Evolutionary conservation across 2,113 vertebrate genomes (phyloP).

Genomic region (Rhinogobius similis): DNA sequence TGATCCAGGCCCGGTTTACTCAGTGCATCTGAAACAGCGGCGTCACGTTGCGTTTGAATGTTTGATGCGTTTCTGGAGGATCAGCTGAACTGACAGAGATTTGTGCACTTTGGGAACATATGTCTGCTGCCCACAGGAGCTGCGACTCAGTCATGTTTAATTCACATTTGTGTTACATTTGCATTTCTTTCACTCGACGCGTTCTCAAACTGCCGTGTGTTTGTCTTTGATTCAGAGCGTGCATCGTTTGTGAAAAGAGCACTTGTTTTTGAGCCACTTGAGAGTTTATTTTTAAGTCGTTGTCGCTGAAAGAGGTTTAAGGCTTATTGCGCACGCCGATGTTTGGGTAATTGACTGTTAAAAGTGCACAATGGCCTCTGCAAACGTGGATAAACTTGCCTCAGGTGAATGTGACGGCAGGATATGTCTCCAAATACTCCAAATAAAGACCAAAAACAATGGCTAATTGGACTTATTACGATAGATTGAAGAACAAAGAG

Average conservation of each 20-base stretch:
- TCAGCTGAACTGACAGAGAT: constrained; percentile 12
- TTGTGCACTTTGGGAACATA: constrained; percentile 27
- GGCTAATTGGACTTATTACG: too few species aligned
- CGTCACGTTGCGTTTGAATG: too few species aligned
- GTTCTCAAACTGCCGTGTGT: too few species aligned
- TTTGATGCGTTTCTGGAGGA: constrained; percentile 8
- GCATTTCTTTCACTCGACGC: constrained; percentile 4
- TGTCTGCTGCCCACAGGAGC: constrained; percentile 12
- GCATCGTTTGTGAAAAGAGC: not conserved
- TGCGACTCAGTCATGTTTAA: not conserved
- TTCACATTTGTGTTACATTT: not conserved
- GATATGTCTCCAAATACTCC: too few species aligned
- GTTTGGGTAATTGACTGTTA: not conserved
- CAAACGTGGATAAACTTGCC: not conserved
- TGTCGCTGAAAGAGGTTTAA: not conserved
- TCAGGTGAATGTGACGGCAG: not conserved
- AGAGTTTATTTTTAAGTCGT: not conserved
- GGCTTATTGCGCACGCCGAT: not conserved
- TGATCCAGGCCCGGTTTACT: constrained; percentile 28
- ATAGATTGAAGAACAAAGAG: too few species aligned
- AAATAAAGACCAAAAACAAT: too few species aligned
- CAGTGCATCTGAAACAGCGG: constrained; percentile 23
- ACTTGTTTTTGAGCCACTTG: not conserved
- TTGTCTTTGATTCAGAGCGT: too few species aligned
- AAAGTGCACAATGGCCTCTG: not conserved